Evolutionary conservation across 2,113 vertebrate genomes (phyloP), one percentile per base, ranked within the genome.

Genomic region (Charina bottae): DNA sequence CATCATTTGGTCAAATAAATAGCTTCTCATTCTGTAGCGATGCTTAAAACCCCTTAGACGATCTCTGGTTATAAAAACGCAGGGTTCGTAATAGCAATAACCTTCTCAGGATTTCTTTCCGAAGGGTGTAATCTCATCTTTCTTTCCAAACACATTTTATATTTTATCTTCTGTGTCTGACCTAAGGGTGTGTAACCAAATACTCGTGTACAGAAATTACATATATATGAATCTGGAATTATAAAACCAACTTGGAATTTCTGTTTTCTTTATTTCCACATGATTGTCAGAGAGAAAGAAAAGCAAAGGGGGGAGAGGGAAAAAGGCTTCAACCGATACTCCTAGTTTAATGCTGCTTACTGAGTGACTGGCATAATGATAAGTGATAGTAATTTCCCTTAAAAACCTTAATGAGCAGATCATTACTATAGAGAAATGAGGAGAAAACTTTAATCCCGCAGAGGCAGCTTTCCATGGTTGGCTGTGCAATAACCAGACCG

Each of bases 381-480:
- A 97, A 97, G 96, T 95, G 93, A 96, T 96, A 94, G 97, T 96
- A 97, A 98, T 98, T 98, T 97, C 97, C 98, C 97, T 98, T 98
- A 97, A 98, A 98, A 97, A 95, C 97, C 97, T 97, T 98, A 98
- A 98, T 98, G 98, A 98, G 94, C 96, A 97, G 96, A 98, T 98
- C 98, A 97, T 97, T 97, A 98, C 97, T 95, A 97, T 95, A 95
- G 94, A 97, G 98, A 97, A 97, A 98, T 97, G 96, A 97, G 97
- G 97, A 98, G 98, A 97, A 97, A 98, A 97, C 97, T 97, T 98
- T 96, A 97, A 98, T 98, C 98, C 98, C 96, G 88, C 88, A 92
- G 97, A 95, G 97, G 96, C 97, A 95, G 92, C 97, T 97, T 94
- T 97, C 97, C 97, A 98, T 98, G 98, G 97, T 98, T 97, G 95